Evolutionary conservation across 2,113 vertebrate genomes (phyloP), one percentile per base, ranked within the genome.

Genomic region (Hystrix cristata): DNA sequence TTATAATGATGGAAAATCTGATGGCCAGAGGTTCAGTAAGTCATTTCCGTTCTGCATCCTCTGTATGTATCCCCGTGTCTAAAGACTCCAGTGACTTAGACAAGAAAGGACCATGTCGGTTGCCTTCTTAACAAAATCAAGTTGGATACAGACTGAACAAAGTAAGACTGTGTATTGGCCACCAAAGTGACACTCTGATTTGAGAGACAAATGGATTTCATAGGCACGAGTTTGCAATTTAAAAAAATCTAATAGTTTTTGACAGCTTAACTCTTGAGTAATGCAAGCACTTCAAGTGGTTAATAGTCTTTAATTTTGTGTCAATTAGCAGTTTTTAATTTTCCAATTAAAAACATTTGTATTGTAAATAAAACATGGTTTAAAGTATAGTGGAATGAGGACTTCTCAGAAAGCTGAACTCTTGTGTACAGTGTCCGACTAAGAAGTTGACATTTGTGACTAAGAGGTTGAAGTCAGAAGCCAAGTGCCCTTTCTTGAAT

Each of bases 241-340:
- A 76, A 48, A 55, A 71, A 38, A 21, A 79, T 25, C 0, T 9
- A 48, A 19, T 89, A 5, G 1, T 83, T 34, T 91, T 82, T 91
- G 72, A 74, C 9, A 79, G 14, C 48, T 79, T 65, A 71, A 53
- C 12, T 6, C 6, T 72, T 69, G 10, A 62, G 15, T 60, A 53
- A 81, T 11, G 65, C 43, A 84, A 95, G 57, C 7, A 72, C 34
- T 87, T 59, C 25, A 86, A 90, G 16, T 34, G 74, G 71, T 34
- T 64, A 91, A 48, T 11, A 86, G 15, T 83, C 38, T 80, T 93
- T 95, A 89, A 51, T 82, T 88, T 89, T 34, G 51, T n/a, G 3
- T 59, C 87, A 46, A 69, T 74, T 48, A 19, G 2, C 84, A 65
- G 51, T 84, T 90, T 64, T 92, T n/a, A n/a, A 65, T 76, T 59